These are phyloP conservation scores for Periparus ater DNA, from an alignment of 2,797 vertebrate species.

Conservation along the genomic window DNA sequence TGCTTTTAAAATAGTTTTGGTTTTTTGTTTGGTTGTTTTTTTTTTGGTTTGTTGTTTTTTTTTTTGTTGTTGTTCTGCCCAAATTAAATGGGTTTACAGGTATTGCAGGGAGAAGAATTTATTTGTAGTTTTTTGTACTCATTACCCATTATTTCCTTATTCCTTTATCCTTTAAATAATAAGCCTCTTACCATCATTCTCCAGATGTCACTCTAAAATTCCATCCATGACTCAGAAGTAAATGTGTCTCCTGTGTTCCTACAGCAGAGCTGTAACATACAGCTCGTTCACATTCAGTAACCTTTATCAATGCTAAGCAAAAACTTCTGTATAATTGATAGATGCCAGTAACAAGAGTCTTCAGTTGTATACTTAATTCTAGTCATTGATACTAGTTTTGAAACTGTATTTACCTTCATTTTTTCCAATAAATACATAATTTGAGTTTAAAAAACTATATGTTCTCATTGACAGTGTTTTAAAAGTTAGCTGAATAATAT, in stretches of 20 bases:
- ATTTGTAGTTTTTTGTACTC: background rate
- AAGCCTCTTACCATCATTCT: background rate
- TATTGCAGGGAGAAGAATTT: background rate
- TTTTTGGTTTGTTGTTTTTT: too few relatives aligned
- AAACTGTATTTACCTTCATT: background rate
- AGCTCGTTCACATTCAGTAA: background rate
- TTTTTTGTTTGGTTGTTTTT: background rate
- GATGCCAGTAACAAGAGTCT: background rate
- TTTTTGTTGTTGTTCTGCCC: background rate
- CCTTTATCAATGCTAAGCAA: background rate
- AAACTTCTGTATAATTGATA: background rate
- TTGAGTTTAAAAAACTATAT: background rate
- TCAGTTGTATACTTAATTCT: background rate
- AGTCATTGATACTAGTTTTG: background rate
- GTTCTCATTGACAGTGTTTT: background rate
- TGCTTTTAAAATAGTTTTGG: background rate
- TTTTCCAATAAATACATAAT: background rate
- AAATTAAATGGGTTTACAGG: background rate
- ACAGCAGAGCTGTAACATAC: background rate
- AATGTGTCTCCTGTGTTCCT: background rate
- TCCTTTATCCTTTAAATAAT: background rate
- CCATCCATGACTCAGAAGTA: background rate
- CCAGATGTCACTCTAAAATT: background rate
- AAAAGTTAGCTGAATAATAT: background rate
- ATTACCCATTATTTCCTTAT: background rate